These are phyloP conservation scores for Acestrorhynchus altus DNA, from an alignment of 2,797 vertebrate genomes.

Conservation along the genomic window DNA sequence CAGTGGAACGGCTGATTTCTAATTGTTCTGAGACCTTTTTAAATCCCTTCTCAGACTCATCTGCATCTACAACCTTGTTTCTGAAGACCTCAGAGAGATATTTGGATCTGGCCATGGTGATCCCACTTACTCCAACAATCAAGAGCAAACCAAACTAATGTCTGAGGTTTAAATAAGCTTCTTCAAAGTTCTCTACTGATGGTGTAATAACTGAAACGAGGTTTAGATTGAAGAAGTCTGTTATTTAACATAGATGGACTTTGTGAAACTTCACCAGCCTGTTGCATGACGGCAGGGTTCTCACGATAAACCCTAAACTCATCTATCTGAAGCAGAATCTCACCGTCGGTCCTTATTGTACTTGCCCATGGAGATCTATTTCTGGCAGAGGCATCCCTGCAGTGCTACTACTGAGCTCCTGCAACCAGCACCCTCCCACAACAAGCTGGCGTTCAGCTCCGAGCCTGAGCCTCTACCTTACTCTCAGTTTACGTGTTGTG, in stretches of 20 bases:
- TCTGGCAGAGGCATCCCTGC: constrained; percentile 43
- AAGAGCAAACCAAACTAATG: no score
- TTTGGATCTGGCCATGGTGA: no score
- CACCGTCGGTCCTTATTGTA: constrained; percentile 38
- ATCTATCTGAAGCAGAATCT: constrained; percentile 31
- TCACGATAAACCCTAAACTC: constrained; percentile 6
- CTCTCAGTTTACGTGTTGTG: constrained; percentile 14
- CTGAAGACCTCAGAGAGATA: no score
- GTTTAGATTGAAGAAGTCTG: background rate
- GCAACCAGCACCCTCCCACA: constrained; percentile 33
- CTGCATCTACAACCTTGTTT: no score
- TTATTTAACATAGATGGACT: background rate
- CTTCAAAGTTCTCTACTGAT: no score
- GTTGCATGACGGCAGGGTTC: constrained; percentile 11
- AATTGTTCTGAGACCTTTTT: no score
- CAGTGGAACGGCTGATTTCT: no score
- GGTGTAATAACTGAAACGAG: no score
- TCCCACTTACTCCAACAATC: no score
- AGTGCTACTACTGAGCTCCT: constrained; percentile 36
- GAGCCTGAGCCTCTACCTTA: background rate
- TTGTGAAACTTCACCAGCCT: constrained; percentile 1
- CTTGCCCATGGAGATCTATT: constrained; percentile 49
- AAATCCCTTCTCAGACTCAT: no score
- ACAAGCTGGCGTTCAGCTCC: constrained; percentile 11
- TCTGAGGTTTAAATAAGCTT: no score